Evolutionary conservation across 2,113 vertebrate genomes (phyloP), one percentile per base, ranked within the genome.

Genomic region (Tyto alba): DNA sequence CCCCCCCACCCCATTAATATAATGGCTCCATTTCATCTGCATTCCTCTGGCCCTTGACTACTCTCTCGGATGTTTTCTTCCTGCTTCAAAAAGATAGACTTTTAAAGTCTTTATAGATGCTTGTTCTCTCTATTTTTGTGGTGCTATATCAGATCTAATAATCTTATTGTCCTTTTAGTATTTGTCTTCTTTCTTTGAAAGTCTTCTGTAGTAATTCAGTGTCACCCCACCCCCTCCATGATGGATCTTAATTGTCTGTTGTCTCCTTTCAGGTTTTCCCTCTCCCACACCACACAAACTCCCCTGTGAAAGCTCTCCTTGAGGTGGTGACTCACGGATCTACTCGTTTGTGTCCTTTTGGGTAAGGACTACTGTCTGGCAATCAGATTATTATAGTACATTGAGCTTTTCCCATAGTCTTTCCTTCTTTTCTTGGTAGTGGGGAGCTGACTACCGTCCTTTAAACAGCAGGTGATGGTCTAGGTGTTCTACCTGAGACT

Each of bases 151-250:
- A n/a, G 29, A 43, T 50, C 40, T 43, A 64, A 64, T 17, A 73
- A 57, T 53, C 38, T 69, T n/a, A 57, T 22, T 0, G 1, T 62
- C 14, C 29, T 3, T 59, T 60, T 67, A n/a, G 32, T 8, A 17
- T 62, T 72, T 75, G 3, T 56, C 11, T 53, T 59, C 16, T 64
- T 48, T 59, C 38, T 83, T 43, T 79, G 20, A 13, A 52, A 85
- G 48, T 29, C 22, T 69, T 56, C 23, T 50, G 11, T 30, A 62
- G 55, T 27, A 74, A 27, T 62, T 66, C 75, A 18, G 0, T 52
- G 63, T 60, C 48, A 34, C 7, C n/a, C 22, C 29, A 45, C 3
- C 2, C 7, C 7, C 41, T 30, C 52, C 0, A 0, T 13, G 11
- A 25, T 18, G n/a, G 66, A 56, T 68, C 10, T 25, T 36, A 45